These are phyloP conservation scores for Hyaena hyaena DNA, from an alignment of 2,113 vertebrate genomes.

Conservation along the genomic window DNA sequence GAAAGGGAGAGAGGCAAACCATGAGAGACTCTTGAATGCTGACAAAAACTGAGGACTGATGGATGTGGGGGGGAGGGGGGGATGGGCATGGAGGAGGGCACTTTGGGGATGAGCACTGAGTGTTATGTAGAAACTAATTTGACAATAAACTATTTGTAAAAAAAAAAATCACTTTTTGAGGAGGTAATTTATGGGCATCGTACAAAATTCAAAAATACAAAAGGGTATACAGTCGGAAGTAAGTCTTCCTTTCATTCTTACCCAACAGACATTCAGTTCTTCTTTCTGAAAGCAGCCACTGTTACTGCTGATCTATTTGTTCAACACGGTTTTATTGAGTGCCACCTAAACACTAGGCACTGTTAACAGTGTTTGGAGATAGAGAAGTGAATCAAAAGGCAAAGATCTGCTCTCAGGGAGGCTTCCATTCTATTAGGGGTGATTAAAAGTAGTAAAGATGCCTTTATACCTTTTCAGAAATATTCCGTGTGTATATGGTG, in stretches of 20 bases:
- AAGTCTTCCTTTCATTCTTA: background rate
- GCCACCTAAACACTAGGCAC: background rate
- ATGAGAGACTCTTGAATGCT: too few species aligned
- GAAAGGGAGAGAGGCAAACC: too few species aligned
- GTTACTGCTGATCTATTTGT: background rate
- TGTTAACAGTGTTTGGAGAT: background rate
- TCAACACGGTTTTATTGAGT: background rate
- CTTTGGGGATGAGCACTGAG: too few species aligned
- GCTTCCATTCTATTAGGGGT: background rate
- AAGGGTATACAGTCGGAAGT: background rate
- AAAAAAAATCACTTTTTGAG: conserved; percentile 6
- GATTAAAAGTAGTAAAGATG: conserved; percentile 3
- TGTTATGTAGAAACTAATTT: too few species aligned
- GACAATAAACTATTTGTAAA: too few species aligned
- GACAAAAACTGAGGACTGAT: too few species aligned
- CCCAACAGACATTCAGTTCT: background rate
- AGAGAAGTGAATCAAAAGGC: background rate
- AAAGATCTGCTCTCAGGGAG: background rate
- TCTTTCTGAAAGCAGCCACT: background rate
- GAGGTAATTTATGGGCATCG: background rate
- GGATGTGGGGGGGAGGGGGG: too few species aligned
- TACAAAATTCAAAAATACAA: background rate
- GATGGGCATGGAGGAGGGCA: too few species aligned
- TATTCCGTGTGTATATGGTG: background rate
- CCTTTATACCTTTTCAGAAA: conserved; percentile 24